Evolutionary conservation across 2,888 invertebrate genomes (phyloP).

Genomic region (Lycophotia porphyrea): DNA sequence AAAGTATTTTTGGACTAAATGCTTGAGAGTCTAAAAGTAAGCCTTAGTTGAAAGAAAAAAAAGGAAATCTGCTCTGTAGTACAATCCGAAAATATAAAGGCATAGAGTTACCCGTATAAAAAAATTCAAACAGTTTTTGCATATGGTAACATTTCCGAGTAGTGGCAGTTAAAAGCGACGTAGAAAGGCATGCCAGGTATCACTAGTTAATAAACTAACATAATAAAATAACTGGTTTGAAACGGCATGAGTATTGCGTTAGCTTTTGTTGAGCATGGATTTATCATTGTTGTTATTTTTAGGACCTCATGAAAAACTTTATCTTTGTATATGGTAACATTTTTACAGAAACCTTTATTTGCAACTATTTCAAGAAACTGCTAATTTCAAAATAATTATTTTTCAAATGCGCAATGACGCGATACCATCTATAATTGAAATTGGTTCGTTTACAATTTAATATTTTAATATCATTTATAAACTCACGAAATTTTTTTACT

Average conservation of each 20-base stretch:
- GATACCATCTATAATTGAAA: not conserved
- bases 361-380: not conserved
- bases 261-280: conserved; percentile 79
- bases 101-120: not conserved
- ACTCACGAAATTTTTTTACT: not conserved
- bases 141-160: conserved; percentile 47
- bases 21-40: conserved; percentile 18
- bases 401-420: not conserved
- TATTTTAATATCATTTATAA: not conserved
- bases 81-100: not conserved
- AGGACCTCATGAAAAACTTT: not conserved
- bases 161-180: conserved; percentile 68
- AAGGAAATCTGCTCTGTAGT: not conserved
- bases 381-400: not conserved
- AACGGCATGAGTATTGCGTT: conserved; percentile 75
- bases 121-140: not conserved
- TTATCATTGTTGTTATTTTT: conserved; percentile 39
- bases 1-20: conserved; percentile 12
- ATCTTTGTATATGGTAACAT: not conserved
- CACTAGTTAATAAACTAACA: conserved; percentile 73
- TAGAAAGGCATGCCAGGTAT: conserved; percentile 76
- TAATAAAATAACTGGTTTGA: conserved; percentile 66
- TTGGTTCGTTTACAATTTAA: not conserved
- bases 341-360: not conserved
- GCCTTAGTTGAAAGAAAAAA: not conserved